A percentile compares a stretch with the other conserved stretches of the same genome.
phyloP scores from a whole-genome alignment of 2,113 vertebrate species.

The Oreocharis arfaki region DNA sequence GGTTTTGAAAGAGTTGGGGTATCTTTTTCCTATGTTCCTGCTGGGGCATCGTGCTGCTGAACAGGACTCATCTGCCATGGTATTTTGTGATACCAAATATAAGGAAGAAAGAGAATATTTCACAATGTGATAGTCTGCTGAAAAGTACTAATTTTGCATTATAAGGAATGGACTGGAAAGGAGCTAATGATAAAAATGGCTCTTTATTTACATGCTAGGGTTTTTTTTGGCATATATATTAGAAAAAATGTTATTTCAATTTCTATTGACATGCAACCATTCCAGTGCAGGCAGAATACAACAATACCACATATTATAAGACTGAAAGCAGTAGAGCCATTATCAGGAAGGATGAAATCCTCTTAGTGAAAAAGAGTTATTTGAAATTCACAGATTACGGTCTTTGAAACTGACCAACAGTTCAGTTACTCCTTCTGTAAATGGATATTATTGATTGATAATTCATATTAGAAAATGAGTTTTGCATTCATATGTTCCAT shows the following conservation, averaged over 20 bases:
- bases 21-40: neutral
- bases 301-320: neutral
- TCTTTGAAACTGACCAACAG: neutral
- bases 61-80: neutral
- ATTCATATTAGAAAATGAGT: neutral
- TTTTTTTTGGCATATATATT: neutral
- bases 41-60: neutral
- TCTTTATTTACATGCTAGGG: neutral
- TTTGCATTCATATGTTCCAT: neutral
- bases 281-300: neutral
- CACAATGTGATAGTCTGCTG: neutral
- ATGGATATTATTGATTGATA: neutral
- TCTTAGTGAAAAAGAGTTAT: neutral
- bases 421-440: neutral
- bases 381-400: neutral
- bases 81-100: neutral
- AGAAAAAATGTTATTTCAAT: neutral
- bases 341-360: neutral
- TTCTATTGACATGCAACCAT: neutral
- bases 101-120: neutral
- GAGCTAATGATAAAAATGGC: neutral
- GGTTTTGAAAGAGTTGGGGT: neutral
- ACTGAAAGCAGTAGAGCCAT: neutral
- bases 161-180: neutral
- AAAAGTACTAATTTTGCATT: neutral